Percentiles rank a stretch among this genome's conserved stretches.
Conservation (phyloP, 2,113 vertebrate species). For the Amphiprion ocellaris region DNA sequence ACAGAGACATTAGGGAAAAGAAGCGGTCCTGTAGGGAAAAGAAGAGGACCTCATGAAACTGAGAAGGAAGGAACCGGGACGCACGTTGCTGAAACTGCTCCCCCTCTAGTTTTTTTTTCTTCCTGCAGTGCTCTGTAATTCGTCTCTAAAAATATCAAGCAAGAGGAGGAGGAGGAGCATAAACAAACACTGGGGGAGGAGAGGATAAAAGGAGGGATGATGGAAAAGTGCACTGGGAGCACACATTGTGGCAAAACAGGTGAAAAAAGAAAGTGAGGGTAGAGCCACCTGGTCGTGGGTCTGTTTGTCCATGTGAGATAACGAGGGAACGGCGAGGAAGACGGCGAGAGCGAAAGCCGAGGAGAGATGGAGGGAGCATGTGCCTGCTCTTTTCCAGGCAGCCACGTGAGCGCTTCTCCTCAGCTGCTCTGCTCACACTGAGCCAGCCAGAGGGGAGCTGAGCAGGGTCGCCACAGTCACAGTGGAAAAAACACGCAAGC, state of each 20-base stretch:
- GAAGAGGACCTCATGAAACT: constrained; percentile 52
- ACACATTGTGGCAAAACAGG: constrained; percentile 20
- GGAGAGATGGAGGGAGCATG: constrained; percentile 52
- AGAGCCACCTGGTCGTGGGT: constrained; percentile 41
- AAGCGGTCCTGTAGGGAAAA: constrained; percentile 43
- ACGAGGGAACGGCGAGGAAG: not conserved
- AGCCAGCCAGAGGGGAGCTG: constrained; percentile 68
- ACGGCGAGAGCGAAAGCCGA: not conserved
- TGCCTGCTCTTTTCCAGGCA: constrained; percentile 70
- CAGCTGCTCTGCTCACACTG: constrained; percentile 75
- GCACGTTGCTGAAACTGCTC: constrained; percentile 76
- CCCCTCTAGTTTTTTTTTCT: constrained; percentile 48
- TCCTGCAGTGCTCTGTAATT: constrained; percentile 78
- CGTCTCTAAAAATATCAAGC: constrained; percentile 83
- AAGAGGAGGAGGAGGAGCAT: constrained; percentile 74
- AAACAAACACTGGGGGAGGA: constrained; percentile 71
- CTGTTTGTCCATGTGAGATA: constrained; percentile 48
- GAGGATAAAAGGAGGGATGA: constrained; percentile 56
- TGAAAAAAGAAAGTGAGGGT: constrained; percentile 28
- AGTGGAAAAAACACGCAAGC: constrained; percentile 26
- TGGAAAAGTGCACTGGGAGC: constrained; percentile 35
- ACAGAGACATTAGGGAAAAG: constrained; percentile 23
- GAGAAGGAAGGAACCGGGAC: constrained; percentile 62
- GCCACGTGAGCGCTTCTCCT: constrained; percentile 78
- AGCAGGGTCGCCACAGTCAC: constrained; percentile 67